Evolutionary conservation across 2,888 invertebrate species (phyloP).

Genomic region (Pogonocherus hispidulus): DNA sequence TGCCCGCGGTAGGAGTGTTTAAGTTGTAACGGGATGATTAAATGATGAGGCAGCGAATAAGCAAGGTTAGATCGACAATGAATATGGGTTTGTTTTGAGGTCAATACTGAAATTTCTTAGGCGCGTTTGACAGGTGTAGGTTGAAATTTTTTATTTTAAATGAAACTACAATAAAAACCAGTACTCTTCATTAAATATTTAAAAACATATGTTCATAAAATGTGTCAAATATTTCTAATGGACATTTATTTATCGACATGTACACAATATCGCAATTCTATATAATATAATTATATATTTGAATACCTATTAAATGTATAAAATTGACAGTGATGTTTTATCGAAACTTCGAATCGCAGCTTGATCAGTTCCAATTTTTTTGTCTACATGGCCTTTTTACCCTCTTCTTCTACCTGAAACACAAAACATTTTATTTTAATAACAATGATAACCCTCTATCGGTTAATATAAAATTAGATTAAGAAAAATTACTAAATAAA

Average conservation of each 20-base stretch:
- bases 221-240: not conserved
- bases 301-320: no score
- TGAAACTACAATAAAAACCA: not conserved
- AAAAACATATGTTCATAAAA: not conserved
- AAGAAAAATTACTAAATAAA: no score
- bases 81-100: constrained; percentile 14
- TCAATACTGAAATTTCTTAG: constrained; percentile 12
- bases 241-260: not conserved
- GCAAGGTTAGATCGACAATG: constrained; percentile 15
- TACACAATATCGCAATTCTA: not conserved
- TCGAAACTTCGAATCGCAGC: no score
- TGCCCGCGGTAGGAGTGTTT: constrained; percentile 19
- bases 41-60: constrained; percentile 21
- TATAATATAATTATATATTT: not conserved
- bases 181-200: not conserved
- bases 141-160: constrained; percentile 5
- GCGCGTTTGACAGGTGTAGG: not conserved
- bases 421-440: no score
- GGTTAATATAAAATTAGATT: no score
- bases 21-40: constrained; percentile 12
- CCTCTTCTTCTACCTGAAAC: no score
- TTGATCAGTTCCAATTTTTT: no score
- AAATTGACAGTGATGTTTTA: no score
- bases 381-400: no score
- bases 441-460: no score